Evolutionary conservation across 2,113 vertebrate species (phyloP).

Genomic region (Clupea harengus): DNA sequence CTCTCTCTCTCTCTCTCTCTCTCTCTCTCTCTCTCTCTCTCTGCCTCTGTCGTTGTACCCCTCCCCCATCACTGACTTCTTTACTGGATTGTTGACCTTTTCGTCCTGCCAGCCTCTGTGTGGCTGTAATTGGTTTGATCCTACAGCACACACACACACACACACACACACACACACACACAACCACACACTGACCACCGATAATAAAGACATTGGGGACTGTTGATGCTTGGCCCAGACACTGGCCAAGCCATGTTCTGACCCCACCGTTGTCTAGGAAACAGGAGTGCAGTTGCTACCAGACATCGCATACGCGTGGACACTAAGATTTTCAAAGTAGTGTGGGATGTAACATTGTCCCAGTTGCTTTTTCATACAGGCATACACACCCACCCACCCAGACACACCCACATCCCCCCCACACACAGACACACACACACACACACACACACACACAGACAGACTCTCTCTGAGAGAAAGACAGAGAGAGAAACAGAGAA

Average conservation of each 20-base stretch:
- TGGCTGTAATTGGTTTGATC: constrained; percentile 23
- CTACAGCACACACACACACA: neutral
- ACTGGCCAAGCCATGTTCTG: neutral
- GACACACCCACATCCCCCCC: neutral
- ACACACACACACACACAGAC: neutral
- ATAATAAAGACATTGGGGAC: constrained; percentile 5
- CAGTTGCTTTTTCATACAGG: neutral
- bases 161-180: neutral
- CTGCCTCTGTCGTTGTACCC: neutral
- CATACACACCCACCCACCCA: neutral
- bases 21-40: neutral
- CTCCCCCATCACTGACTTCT: neutral
- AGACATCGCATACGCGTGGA: neutral
- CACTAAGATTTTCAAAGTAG: neutral
- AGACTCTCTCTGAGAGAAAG: neutral
- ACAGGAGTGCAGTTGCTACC: neutral
- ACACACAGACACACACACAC: constrained; percentile 1
- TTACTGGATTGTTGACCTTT: constrained; percentile 23
- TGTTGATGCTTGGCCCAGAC: neutral
- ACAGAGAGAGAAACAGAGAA: neutral
- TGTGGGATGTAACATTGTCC: no score
- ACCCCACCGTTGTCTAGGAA: neutral
- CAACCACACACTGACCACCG: neutral
- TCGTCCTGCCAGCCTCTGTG: neutral
- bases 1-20: neutral